Percentiles rank a stretch among this genome's conserved stretches.
phyloP scores from a whole-genome alignment of 1,140 invertebrate genomes.

The Dendrolimus punctatus region DNA sequence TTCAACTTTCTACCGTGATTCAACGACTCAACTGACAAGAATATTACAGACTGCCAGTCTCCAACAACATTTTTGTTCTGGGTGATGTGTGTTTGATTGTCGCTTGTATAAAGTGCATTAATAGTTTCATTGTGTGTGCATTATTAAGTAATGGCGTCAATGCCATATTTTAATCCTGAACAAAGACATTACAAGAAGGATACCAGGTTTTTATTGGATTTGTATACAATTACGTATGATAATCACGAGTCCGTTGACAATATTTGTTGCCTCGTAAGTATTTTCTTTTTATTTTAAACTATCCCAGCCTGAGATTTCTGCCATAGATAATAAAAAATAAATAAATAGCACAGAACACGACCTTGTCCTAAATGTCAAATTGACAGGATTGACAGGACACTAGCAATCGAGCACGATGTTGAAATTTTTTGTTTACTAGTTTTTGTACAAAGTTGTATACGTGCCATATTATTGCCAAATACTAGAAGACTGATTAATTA shows the following conservation, averaged over 20 bases:
- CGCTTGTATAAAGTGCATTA: constrained; percentile 5
- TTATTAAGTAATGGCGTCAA: constrained; percentile 54
- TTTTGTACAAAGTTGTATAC: constrained; percentile 13
- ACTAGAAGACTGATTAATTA: constrained; percentile 54
- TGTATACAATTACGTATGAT: constrained; percentile 89
- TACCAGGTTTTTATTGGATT: constrained; percentile 84
- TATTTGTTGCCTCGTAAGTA: constrained; percentile 65
- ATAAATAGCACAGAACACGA: constrained; percentile 44
- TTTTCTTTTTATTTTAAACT: constrained; percentile 16
- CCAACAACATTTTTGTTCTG: constrained; percentile 10
- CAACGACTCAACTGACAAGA: constrained; percentile 29
- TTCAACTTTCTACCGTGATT: constrained; percentile 66
- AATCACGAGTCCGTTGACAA: constrained; percentile 81
- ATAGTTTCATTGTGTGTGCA: constrained; percentile 11
- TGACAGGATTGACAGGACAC: constrained; percentile 45
- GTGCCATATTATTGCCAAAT: constrained; percentile 49
- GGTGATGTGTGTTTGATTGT: constrained; percentile 16
- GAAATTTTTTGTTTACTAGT: constrained; percentile 17
- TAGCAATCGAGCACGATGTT: constrained; percentile 22
- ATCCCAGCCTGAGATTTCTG: neutral
- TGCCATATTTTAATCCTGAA: constrained; percentile 66
- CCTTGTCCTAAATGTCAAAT: constrained; percentile 64
- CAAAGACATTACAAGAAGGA: constrained; percentile 89
- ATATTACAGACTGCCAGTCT: constrained; percentile 22
- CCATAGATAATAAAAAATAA: constrained; percentile 25